Conservation (phyloP, 2,888 invertebrate species). For the Pteria penguin region DNA sequence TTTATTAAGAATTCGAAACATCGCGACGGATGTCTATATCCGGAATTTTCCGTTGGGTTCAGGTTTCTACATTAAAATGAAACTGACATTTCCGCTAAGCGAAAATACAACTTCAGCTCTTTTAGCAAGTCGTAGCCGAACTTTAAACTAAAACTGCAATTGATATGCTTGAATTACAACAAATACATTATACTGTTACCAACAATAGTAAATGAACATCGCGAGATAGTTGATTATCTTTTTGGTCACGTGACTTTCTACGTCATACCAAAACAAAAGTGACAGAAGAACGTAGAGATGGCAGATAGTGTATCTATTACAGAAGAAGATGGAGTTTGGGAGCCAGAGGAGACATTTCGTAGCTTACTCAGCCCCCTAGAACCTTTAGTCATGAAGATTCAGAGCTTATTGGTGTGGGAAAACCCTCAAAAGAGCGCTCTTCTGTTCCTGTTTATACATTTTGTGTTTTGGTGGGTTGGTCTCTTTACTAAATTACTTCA, state of each 20-base stretch:
- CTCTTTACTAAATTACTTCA: too few relatives aligned
- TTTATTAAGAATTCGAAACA: too few relatives aligned
- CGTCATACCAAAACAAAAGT: not conserved
- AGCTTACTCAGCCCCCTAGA: conserved; percentile 74
- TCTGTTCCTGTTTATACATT: conserved; percentile 75
- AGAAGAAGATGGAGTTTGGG: conserved; percentile 37
- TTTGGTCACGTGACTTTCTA: not conserved
- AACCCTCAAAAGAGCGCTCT: conserved; percentile 75
- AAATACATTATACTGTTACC: too few relatives aligned
- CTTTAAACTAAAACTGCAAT: too few relatives aligned
- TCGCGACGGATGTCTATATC: too few relatives aligned
- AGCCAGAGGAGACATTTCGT: conserved; percentile 61
- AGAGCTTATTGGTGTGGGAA: conserved; percentile 80
- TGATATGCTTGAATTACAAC: too few relatives aligned
- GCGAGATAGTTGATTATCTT: not conserved
- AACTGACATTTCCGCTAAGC: too few relatives aligned
- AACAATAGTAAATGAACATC: not conserved
- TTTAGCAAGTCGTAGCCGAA: too few relatives aligned
- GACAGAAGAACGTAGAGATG: not conserved
- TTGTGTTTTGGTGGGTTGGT: conserved; percentile 80
- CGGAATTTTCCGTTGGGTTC: too few relatives aligned
- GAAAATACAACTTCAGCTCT: too few relatives aligned
- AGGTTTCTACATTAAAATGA: too few relatives aligned
- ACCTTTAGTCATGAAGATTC: conserved; percentile 76
- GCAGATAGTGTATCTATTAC: not conserved